Evolutionary conservation across 2,888 invertebrate genomes (phyloP).

Genomic region (Euphydryas editha): DNA sequence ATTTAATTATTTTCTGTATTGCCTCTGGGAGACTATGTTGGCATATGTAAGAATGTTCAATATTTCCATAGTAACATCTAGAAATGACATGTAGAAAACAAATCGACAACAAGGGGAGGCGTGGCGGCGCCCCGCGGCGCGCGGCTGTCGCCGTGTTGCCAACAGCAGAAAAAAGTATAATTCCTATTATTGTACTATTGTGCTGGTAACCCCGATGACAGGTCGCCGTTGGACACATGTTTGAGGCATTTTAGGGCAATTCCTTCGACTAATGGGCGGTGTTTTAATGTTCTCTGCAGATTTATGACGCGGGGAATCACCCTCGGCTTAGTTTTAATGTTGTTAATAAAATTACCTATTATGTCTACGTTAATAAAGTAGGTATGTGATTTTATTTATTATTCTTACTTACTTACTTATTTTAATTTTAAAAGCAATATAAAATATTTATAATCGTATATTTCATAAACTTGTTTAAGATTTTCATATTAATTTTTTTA

Average conservation of each 20-base stretch:
- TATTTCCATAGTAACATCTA: constrained; percentile 47
- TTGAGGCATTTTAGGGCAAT: constrained; percentile 81
- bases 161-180: constrained; percentile 77
- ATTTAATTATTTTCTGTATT: constrained; percentile 4
- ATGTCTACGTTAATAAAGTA: constrained; percentile 36
- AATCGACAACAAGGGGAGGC: constrained; percentile 77
- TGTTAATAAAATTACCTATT: constrained; percentile 61
- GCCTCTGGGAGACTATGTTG: constrained; percentile 44
- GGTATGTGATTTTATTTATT: not conserved
- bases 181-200: constrained; percentile 72
- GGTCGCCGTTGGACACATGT: constrained; percentile 82
- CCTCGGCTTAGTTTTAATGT: constrained; percentile 61
- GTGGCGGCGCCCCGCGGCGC: constrained; percentile 75
- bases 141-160: constrained; percentile 81
- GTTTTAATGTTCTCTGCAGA: constrained; percentile 76
- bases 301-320: constrained; percentile 69
- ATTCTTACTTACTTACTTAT: constrained; percentile 6
- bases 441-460: too few species aligned
- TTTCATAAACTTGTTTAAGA: too few species aligned
- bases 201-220: constrained; percentile 80
- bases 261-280: constrained; percentile 77
- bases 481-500: too few species aligned
- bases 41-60: constrained; percentile 1
- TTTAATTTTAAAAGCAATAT: not conserved
- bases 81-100: constrained; percentile 75